A percentile compares a stretch with the other conserved stretches of the same genome.
Conservation (phyloP, 2,888 invertebrate genomes). For the Tenthredo amoena region DNA sequence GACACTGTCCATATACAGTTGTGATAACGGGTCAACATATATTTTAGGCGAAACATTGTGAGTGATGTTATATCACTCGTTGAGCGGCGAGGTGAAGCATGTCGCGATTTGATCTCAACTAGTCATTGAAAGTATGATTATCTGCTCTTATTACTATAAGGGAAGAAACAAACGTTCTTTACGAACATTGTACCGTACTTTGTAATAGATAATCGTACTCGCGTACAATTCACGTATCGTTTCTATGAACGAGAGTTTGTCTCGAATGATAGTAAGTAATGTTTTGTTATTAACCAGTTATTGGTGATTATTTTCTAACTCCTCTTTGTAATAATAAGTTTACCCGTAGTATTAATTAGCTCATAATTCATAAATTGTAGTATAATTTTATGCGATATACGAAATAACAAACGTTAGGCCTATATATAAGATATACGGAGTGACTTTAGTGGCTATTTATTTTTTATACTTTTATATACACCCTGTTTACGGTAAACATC, state of each 20-base stretch:
- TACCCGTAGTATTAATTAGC: constrained; percentile 5
- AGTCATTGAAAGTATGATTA: constrained; percentile 57
- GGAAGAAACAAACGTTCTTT: background rate
- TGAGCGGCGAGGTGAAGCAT: background rate
- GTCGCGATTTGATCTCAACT: constrained; percentile 60
- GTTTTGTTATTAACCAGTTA: background rate
- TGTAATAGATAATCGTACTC: background rate
- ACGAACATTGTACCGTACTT: background rate
- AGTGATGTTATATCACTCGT: constrained; percentile 9
- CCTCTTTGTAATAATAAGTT: background rate
- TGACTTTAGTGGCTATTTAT: constrained; percentile 67
- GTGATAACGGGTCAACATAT: background rate
- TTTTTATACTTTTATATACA: constrained; percentile 75
- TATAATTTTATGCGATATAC: background rate
- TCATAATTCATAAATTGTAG: constrained; percentile 11
- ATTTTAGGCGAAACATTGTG: background rate
- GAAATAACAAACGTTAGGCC: background rate
- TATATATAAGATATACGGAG: constrained; percentile 4
- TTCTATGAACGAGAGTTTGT: background rate
- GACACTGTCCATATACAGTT: background rate
- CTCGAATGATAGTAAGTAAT: background rate
- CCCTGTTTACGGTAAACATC: constrained; percentile 33
- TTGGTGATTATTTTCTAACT: constrained; percentile 10
- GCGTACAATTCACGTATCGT: constrained; percentile 7
- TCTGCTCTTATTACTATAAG: background rate